Evolutionary conservation across 2,113 vertebrate genomes (phyloP).

Genomic region (Petromus typicus): DNA sequence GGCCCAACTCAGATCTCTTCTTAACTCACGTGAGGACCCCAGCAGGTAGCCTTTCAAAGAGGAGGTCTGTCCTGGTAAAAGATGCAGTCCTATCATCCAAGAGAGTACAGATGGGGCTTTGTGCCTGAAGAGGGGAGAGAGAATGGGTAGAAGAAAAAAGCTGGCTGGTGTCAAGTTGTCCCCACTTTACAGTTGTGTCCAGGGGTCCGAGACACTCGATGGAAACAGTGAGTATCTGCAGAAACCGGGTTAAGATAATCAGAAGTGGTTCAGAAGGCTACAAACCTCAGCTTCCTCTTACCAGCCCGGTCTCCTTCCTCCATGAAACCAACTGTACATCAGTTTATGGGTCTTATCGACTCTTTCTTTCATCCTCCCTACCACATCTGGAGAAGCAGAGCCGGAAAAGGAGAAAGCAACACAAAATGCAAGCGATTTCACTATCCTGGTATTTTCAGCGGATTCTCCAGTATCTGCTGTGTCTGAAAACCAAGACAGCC

Average conservation of each 20-base stretch:
- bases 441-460: conserved; percentile 12
- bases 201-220: not conserved
- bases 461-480: not conserved
- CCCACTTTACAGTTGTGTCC: not conserved
- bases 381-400: conserved; percentile 17
- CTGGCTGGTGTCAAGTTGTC: not conserved
- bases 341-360: not conserved
- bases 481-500: not conserved
- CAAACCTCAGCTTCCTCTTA: conserved; percentile 75
- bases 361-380: not conserved
- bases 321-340: conserved; percentile 35
- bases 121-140: not conserved
- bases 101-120: not conserved
- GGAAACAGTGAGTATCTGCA: conserved; percentile 8
- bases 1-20: not conserved
- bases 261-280: conserved; percentile 42
- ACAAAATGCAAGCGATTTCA: not conserved
- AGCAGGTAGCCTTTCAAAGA: not conserved
- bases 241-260: conserved; percentile 50
- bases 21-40: not conserved
- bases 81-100: not conserved
- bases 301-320: not conserved
- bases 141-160: not conserved
- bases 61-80: not conserved
- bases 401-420: not conserved